A percentile compares a stretch with the other conserved stretches of the same genome.
These are phyloP conservation scores for Spilogale gracilis DNA, from an alignment of 2,113 vertebrate species.

Conservation along the genomic window DNA sequence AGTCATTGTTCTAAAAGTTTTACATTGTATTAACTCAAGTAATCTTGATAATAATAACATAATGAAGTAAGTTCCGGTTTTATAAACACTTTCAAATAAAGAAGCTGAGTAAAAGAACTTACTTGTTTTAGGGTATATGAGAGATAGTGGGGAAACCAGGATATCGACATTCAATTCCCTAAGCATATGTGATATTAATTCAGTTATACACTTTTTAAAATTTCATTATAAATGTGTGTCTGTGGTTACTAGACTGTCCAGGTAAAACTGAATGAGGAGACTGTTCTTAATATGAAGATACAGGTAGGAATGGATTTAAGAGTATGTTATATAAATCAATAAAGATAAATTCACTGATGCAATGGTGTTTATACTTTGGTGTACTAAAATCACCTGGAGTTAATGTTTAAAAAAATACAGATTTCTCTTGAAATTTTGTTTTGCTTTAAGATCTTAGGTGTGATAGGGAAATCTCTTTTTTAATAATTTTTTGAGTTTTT, in stretches of 20 bases:
- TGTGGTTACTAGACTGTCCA: not conserved
- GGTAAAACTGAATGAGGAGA: not conserved
- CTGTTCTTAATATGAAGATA: not conserved
- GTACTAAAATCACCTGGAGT: not conserved
- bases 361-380: not conserved
- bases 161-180: not conserved
- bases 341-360: not conserved
- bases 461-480: not conserved
- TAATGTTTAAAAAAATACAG: not conserved
- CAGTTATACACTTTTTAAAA: not conserved
- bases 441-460: not conserved
- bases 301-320: not conserved
- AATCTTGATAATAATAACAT: not conserved
- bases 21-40: not conserved
- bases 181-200: not conserved
- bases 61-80: not conserved
- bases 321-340: not conserved
- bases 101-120: not conserved
- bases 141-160: not conserved
- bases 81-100: constrained; percentile 10
- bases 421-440: not conserved
- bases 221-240: not conserved
- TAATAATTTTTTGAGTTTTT: not conserved
- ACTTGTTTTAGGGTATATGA: not conserved
- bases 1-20: not conserved